These are phyloP conservation scores for Psittacula echo DNA, from an alignment of 2,797 vertebrate species.

Conservation along the genomic window DNA sequence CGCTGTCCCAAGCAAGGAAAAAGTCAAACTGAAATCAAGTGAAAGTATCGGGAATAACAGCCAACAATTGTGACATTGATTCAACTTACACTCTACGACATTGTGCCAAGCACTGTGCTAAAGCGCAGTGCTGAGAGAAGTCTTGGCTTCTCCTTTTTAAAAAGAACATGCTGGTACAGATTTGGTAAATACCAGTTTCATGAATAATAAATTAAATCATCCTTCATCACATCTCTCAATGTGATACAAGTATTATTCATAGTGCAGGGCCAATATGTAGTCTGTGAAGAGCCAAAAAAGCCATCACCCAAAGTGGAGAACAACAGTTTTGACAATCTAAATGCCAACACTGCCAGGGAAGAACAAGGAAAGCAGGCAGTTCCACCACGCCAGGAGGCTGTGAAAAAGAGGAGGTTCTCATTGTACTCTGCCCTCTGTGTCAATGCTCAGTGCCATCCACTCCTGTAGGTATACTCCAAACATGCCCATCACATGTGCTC, in stretches of 20 bases:
- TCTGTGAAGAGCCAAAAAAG: not conserved
- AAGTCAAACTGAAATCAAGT: not conserved
- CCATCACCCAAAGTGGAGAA: not conserved
- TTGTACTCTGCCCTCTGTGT: not conserved
- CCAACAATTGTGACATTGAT: not conserved
- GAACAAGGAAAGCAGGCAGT: not conserved
- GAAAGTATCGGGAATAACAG: not conserved
- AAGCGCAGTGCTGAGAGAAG: not conserved
- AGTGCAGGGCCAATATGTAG: not conserved
- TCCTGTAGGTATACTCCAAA: not conserved
- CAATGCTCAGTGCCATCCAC: not conserved
- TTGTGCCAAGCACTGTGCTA: not conserved
- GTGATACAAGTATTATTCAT: accelerated
- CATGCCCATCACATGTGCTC: not conserved
- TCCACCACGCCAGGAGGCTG: not conserved
- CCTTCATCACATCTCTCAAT: not conserved
- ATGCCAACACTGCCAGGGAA: not conserved
- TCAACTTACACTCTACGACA: not conserved
- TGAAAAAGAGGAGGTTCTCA: not conserved
- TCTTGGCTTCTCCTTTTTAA: not conserved
- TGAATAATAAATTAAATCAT: not conserved
- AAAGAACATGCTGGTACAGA: not conserved
- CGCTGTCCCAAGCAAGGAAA: not conserved
- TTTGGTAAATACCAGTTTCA: not conserved
- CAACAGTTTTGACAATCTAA: not conserved